Conservation (phyloP, 1,140 invertebrate species). For the Micrasema minimum region DNA sequence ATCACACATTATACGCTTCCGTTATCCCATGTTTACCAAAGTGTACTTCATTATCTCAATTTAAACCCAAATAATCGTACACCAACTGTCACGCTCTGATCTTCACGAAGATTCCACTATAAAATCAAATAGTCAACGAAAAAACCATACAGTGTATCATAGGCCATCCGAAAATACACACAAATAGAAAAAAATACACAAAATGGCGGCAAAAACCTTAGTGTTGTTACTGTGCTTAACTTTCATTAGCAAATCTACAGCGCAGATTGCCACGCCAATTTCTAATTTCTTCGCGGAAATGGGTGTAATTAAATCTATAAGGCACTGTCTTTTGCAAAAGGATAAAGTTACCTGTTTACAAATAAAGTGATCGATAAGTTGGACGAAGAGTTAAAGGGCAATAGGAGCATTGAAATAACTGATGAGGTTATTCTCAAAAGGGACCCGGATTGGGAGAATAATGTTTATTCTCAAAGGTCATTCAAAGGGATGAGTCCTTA, state of each 20-base stretch:
- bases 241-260: not conserved
- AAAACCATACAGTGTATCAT: constrained; percentile 28
- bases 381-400: constrained; percentile 67
- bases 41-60: constrained; percentile 7
- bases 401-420: constrained; percentile 68
- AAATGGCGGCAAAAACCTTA: too few relatives aligned
- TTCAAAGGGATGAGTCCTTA: constrained; percentile 49
- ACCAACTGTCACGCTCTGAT: constrained; percentile 46
- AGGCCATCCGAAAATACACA: too few relatives aligned
- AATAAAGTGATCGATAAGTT: constrained; percentile 66
- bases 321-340: constrained; percentile 59
- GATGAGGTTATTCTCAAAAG: constrained; percentile 69
- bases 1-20: not conserved
- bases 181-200: too few relatives aligned
- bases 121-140: constrained; percentile 35
- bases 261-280: too few relatives aligned
- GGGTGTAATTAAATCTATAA: constrained; percentile 35
- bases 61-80: constrained; percentile 18
- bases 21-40: constrained; percentile 14
- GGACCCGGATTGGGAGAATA: constrained; percentile 58
- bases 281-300: too few relatives aligned
- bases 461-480: constrained; percentile 52
- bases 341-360: constrained; percentile 67
- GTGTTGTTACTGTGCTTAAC: constrained; percentile 12
- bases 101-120: constrained; percentile 49